phyloP scores from a whole-genome alignment of 2,797 vertebrate genomes.

The Enteromius paludinosus region DNA sequence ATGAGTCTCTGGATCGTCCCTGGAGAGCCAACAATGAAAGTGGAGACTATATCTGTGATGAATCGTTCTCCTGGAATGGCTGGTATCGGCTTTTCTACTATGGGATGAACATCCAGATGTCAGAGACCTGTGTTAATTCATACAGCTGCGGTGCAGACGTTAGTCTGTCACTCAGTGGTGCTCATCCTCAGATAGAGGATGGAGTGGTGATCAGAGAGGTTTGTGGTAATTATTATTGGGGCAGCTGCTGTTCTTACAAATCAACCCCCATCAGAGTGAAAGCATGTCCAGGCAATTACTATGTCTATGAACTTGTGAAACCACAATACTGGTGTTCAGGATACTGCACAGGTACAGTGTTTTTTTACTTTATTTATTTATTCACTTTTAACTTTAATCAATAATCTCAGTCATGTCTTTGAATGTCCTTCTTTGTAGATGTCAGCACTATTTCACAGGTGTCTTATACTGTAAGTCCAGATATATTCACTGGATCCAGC shows the following conservation, averaged over 20 bases:
- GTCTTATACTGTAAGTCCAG: neutral
- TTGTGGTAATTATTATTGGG: rapidly evolving
- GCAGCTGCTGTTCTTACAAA: no score
- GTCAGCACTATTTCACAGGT: neutral
- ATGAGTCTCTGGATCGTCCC: no score
- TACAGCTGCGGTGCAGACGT: rapidly evolving
- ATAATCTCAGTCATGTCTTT: neutral
- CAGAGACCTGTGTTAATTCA: neutral
- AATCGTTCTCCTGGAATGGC: neutral
- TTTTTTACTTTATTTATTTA: no score
- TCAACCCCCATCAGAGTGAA: neutral
- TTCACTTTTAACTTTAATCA: neutral
- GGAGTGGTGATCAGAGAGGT: neutral
- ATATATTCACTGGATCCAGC: neutral
- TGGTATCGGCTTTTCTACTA: conserved; percentile 38
- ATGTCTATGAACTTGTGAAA: conserved; percentile 26
- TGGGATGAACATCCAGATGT: conserved; percentile 7
- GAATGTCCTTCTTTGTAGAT: neutral
- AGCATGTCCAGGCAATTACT: conserved; percentile 6
- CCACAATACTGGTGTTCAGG: rapidly evolving
- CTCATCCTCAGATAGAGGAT: conserved; percentile 31
- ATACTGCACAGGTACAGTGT: neutral
- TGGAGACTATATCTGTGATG: neutral
- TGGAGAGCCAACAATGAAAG: neutral
- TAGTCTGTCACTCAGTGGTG: neutral